Conservation (phyloP, 2,797 vertebrate species). For the Echeneis naucrates region DNA sequence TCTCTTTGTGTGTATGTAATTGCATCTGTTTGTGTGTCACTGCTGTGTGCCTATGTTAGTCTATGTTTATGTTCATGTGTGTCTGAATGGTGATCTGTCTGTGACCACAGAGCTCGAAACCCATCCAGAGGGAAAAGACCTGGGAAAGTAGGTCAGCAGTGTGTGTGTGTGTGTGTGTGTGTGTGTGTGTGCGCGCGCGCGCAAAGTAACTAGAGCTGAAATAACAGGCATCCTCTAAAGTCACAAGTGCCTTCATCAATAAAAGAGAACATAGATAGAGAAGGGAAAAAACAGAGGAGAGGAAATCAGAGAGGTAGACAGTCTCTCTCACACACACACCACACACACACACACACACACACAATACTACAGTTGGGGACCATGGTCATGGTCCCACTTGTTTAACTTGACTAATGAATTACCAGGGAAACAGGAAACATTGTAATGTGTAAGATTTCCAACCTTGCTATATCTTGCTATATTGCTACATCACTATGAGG, state of each 20-base stretch:
- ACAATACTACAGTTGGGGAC: background rate
- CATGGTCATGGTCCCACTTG: background rate
- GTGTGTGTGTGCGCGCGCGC: slow-evolving; percentile 19
- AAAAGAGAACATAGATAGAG: slow-evolving; percentile 72
- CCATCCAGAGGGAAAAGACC: slow-evolving; percentile 69
- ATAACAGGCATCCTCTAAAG: slow-evolving; percentile 78
- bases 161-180: slow-evolving; percentile 23
- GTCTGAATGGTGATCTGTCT: slow-evolving; percentile 46
- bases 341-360: slow-evolving; percentile 4
- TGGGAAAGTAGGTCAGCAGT: slow-evolving; percentile 72
- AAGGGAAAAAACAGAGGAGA: slow-evolving; percentile 40
- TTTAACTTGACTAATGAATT: background rate
- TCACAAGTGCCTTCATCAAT: slow-evolving; percentile 81
- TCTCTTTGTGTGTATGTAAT: background rate
- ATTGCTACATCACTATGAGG: too few relatives aligned
- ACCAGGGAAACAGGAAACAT: background rate
- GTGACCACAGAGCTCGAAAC: slow-evolving; percentile 64
- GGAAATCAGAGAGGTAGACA: slow-evolving; percentile 24
- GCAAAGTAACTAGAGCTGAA: slow-evolving; percentile 83
- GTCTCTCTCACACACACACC: background rate
- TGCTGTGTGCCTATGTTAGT: too few relatives aligned
- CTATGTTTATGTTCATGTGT: slow-evolving; percentile 25
- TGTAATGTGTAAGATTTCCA: background rate
- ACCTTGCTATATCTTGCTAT: background rate
- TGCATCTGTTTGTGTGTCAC: slow-evolving; percentile 35